Conservation (phyloP, 1,140 invertebrate species). For the Halictus rubicundus region DNA sequence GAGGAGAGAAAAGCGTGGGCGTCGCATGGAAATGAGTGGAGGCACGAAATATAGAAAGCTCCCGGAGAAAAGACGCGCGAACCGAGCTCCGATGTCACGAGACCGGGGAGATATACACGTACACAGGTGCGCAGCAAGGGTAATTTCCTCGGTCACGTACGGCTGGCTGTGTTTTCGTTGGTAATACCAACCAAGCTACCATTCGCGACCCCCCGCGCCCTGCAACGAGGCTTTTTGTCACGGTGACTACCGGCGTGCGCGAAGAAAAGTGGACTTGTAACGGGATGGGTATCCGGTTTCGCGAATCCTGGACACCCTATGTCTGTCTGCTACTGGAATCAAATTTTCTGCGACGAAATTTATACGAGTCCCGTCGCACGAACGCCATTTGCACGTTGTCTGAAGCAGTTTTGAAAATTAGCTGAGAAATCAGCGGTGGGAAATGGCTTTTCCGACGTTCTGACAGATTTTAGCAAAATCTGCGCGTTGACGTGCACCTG, state of each 20-base stretch:
- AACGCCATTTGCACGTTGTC: background rate
- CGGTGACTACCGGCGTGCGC: background rate
- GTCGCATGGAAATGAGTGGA: background rate
- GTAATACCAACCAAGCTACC: conserved; percentile 55
- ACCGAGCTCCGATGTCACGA: conserved; percentile 31
- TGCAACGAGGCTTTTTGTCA: conserved; percentile 25
- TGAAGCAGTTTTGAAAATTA: too few species aligned
- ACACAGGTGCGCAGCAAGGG: background rate
- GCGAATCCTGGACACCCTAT: background rate
- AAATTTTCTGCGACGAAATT: background rate
- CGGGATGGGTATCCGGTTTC: background rate
- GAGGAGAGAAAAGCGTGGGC: background rate
- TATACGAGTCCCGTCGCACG: background rate
- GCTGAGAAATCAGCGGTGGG: too few species aligned
- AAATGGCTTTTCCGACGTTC: too few species aligned
- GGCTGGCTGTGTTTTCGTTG: conserved; percentile 64
- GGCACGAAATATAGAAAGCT: background rate
- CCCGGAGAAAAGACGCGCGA: background rate
- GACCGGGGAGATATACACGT: conserved; percentile 2
- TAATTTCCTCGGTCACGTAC: conserved; percentile 70
- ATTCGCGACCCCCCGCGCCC: background rate
- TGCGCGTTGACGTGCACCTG: too few species aligned
- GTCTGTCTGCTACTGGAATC: too few species aligned
- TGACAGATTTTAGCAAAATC: too few species aligned
- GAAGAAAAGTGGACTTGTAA: background rate